A percentile compares a stretch with the other conserved stretches of the same genome.
phyloP scores from a whole-genome alignment of 1,140 invertebrate species.

The Frieseomelitta varia region DNA sequence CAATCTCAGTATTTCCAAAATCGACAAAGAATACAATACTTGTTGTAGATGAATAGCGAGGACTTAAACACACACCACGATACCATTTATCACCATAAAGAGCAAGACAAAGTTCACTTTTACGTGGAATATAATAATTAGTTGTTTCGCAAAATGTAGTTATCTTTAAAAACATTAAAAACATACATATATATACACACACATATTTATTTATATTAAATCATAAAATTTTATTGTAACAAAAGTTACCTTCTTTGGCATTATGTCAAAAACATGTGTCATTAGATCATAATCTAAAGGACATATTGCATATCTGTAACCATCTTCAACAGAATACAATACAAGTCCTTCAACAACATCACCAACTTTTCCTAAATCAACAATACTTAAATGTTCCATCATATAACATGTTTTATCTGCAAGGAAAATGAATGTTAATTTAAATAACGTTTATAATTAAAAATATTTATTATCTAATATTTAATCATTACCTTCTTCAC shows the following conservation, averaged over 20 bases:
- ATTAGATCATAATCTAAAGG: slow-evolving; percentile 63
- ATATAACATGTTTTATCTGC: slow-evolving; percentile 65
- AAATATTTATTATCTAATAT: neutral
- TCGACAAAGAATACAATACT: slow-evolving; percentile 73
- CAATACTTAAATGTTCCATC: slow-evolving; percentile 48
- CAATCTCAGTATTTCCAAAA: slow-evolving; percentile 70
- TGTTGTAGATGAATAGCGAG: slow-evolving; percentile 34
- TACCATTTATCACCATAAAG: slow-evolving; percentile 68
- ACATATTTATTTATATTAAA: neutral
- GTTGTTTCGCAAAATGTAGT: slow-evolving; percentile 61
- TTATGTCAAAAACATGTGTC: slow-evolving; percentile 56
- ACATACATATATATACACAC: neutral
- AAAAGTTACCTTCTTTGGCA: slow-evolving; percentile 65
- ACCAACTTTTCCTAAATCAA: slow-evolving; percentile 70
- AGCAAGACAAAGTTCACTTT: slow-evolving; percentile 75
- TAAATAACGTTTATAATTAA: slow-evolving; percentile 16
- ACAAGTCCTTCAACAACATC: slow-evolving; percentile 56
- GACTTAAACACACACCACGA: slow-evolving; percentile 67
- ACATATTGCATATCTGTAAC: slow-evolving; percentile 34
- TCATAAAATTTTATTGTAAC: neutral
- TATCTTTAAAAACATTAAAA: slow-evolving; percentile 65
- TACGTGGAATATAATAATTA: slow-evolving; percentile 74
- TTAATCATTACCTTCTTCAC: slow-evolving; percentile 54
- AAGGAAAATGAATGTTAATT: slow-evolving; percentile 27
- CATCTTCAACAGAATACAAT: slow-evolving; percentile 22